Percentiles rank a stretch among this genome's conserved stretches.
phyloP scores from a whole-genome alignment of 2,797 vertebrate species.

The Cetoscarus ocellatus region DNA sequence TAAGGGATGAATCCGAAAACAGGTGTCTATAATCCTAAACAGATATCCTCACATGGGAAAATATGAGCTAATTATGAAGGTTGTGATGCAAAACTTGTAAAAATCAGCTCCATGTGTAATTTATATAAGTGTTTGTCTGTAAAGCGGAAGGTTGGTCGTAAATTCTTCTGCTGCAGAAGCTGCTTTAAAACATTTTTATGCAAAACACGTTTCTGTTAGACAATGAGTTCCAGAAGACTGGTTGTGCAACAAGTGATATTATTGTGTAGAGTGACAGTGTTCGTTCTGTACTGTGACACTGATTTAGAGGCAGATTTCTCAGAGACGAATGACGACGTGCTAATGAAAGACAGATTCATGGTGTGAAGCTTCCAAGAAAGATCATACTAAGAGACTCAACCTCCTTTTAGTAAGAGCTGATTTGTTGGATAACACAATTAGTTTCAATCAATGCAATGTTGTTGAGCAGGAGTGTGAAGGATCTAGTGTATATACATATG shows the following conservation, averaged over 20 bases:
- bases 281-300: constrained; percentile 12
- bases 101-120: constrained; percentile 54
- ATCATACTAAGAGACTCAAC: too few relatives aligned
- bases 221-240: constrained; percentile 47
- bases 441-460: too few relatives aligned
- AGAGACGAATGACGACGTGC: constrained; percentile 13
- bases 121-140: constrained; percentile 31
- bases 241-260: constrained; percentile 8
- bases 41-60: constrained; percentile 14
- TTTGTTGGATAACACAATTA: too few relatives aligned
- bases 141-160: constrained; percentile 41
- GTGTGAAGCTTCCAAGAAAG: too few relatives aligned
- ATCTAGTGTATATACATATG: too few relatives aligned
- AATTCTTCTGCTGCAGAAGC: constrained; percentile 65
- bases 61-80: constrained; percentile 34
- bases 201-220: constrained; percentile 35
- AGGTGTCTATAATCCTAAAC: constrained; percentile 19
- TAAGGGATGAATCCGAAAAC: constrained; percentile 1
- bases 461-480: too few relatives aligned
- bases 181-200: constrained; percentile 46
- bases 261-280: neutral
- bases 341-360: neutral
- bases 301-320: constrained; percentile 14
- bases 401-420: too few relatives aligned
- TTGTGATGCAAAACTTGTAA: constrained; percentile 12